Evolutionary conservation across 2,113 vertebrate genomes (phyloP), one percentile per base, ranked within the genome.

Genomic region (Otocyon megalotis): DNA sequence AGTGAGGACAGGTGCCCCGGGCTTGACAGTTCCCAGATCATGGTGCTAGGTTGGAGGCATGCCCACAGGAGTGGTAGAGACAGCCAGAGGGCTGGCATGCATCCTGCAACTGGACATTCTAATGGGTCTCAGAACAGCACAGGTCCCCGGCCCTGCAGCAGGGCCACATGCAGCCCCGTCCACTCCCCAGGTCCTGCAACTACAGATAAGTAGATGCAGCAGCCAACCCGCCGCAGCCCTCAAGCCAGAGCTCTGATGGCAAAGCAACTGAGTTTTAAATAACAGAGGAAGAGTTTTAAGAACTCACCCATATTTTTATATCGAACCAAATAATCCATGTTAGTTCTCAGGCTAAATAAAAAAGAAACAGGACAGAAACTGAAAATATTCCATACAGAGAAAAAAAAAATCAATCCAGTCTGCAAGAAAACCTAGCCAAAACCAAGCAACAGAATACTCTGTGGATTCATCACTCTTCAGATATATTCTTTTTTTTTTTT

Each of bases 371-470:
- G 15, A 20, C 56, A 96, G 35, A 90, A 92, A n/a, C 80, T 86
- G 67, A 85, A 95, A 95, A 5, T 14, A 89, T 17, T 86, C 84
- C 48, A 28, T 62, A 54, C 3, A 86, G 58, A 92, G 14, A 53
- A 48, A 85, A 67, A 67, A 65, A 65, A 74, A 58, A 37, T 77
- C 48, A 65, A 71, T 43, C 20, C 72, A 77, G 8, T 87, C 37
- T 77, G 11, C 5, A 83, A 71, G 56, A 84, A 90, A 93, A 65
- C 9, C 62, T 71, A 81, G 50, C 43, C 67, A 24, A 71, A 28
- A 63, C 30, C 48, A 69, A 90, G 4, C 3, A 62, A 56, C 12
- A 77, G 11, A 60, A 63, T 48, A 63, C 8, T 93, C 54, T 5
- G 69, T 26, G 32, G 63, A 72, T 90, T 71, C n/a, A n/a, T 65